Evolutionary conservation across 2,113 vertebrate genomes (phyloP).

Genomic region (Chionis minor): DNA sequence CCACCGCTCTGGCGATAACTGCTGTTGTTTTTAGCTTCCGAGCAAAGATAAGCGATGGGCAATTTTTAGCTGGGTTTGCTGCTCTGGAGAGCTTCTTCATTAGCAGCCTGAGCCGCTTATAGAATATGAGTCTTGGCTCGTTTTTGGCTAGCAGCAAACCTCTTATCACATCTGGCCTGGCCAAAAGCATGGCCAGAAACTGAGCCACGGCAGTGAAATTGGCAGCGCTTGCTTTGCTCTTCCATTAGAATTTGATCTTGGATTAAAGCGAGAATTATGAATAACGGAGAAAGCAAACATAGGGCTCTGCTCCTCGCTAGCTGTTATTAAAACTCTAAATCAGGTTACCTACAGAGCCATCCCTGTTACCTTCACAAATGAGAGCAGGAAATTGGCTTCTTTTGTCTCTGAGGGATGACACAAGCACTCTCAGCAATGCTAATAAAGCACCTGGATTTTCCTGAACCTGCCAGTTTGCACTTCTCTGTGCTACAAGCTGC

Average conservation of each 20-base stretch:
- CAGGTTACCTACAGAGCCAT: neutral
- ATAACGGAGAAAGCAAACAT: neutral
- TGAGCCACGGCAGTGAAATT: neutral
- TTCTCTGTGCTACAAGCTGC: neutral
- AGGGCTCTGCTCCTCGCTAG: accelerated
- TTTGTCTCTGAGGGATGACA: neutral
- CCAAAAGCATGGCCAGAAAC: neutral
- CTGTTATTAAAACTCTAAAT: slow-evolving; percentile 39
- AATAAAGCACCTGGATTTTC: neutral
- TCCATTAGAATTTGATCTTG: neutral
- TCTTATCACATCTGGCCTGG: neutral
- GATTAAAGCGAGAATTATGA: neutral
- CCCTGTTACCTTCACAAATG: neutral
- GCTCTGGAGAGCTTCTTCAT: neutral
- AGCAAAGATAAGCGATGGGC: neutral
- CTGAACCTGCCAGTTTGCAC: neutral
- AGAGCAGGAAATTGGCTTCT: neutral
- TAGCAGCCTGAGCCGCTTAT: neutral
- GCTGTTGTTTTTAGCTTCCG: neutral
- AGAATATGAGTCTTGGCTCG: neutral
- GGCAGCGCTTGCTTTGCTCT: neutral
- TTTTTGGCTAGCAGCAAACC: neutral
- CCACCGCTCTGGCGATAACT: neutral
- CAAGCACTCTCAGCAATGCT: neutral
- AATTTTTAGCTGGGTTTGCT: neutral